phyloP scores from a whole-genome alignment of 2,797 vertebrate species.

The Crocodylus rhombifer region DNA sequence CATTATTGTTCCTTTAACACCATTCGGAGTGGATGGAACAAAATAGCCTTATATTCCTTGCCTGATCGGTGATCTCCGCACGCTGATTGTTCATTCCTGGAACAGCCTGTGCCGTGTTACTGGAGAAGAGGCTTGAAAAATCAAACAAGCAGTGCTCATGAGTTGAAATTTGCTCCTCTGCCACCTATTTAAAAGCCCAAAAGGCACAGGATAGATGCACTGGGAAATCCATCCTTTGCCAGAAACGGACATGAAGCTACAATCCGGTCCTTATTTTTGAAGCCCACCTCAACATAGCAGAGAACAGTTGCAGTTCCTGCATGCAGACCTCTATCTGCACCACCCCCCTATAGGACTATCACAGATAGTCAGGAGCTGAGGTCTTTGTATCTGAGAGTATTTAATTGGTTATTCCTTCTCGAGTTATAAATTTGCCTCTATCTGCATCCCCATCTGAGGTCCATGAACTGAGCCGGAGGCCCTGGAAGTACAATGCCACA shows the following conservation, averaged over 20 bases:
- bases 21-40: neutral
- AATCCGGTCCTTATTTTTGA: neutral
- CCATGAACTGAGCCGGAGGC: neutral
- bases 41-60: neutral
- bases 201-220: neutral
- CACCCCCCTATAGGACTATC: too few species aligned
- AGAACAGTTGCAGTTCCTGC: neutral
- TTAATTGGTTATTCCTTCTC: neutral
- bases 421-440: neutral
- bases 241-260: neutral
- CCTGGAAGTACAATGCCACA: neutral
- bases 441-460: neutral
- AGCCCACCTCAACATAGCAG: neutral
- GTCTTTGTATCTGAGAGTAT: neutral
- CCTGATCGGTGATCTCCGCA: neutral
- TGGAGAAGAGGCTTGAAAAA: neutral
- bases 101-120: neutral
- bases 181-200: accelerated
- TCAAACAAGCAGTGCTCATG: neutral
- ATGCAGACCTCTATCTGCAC: too few species aligned
- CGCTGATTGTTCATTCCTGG: accelerated
- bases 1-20: neutral
- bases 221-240: neutral
- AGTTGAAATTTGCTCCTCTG: neutral
- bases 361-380: neutral